Evolutionary conservation across 64 coral and sea anemone species (phyloP).

Genomic region (Pachyseris speciosa): DNA sequence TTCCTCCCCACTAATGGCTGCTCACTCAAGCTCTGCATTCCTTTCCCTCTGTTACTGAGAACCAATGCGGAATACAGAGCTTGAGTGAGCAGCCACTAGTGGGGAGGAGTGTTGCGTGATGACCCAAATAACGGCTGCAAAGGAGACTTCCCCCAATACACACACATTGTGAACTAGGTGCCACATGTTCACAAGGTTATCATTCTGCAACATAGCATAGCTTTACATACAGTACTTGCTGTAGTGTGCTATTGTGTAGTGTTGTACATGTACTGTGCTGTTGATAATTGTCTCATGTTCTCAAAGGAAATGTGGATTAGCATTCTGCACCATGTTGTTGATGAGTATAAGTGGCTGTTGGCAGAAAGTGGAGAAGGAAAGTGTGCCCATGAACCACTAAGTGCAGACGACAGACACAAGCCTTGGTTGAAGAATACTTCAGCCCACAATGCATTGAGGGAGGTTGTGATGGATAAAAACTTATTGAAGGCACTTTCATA

Average conservation of each 20-base stretch:
- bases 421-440: slow-evolving; percentile 37
- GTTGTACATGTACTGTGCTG: not conserved
- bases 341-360: slow-evolving; percentile 26
- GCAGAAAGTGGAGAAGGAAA: slow-evolving; percentile 3
- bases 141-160: no score
- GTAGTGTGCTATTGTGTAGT: no score
- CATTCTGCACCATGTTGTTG: slow-evolving; percentile 24
- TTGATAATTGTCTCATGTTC: not conserved
- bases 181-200: no score
- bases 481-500: not conserved
- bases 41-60: no score
- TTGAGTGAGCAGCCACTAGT: no score
- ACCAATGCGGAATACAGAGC: no score
- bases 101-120: no score
- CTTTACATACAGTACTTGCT: not conserved
- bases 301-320: slow-evolving; percentile 1
- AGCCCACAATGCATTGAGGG: slow-evolving; percentile 18
- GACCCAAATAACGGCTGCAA: no score
- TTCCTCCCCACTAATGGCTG: no score
- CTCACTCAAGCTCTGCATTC: no score
- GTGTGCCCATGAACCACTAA: slow-evolving; percentile 50
- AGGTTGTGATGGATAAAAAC: slow-evolving; percentile 20
- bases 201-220: no score
- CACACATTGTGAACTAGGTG: no score
- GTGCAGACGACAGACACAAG: slow-evolving; percentile 21